Percentiles rank a stretch among this genome's conserved stretches.
These are phyloP conservation scores for Penaeus vannamei DNA, from an alignment of 1,140 invertebrate genomes.

Conservation along the genomic window DNA sequence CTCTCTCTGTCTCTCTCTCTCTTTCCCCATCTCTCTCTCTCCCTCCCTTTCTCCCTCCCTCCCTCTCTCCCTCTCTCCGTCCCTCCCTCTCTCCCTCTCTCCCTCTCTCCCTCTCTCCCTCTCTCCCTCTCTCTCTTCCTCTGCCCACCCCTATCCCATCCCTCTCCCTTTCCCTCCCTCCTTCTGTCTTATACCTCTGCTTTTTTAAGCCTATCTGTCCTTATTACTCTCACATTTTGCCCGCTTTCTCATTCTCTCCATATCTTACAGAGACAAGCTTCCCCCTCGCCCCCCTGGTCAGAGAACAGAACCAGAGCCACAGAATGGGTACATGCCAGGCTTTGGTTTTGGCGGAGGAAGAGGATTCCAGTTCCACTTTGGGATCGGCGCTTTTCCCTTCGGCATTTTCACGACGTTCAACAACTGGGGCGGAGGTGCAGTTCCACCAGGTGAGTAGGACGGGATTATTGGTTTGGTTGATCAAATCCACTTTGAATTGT, in stretches of 20 bases:
- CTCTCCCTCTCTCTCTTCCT: too few species aligned
- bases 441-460: constrained; percentile 58
- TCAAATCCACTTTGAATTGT: too few species aligned
- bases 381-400: constrained; percentile 99
- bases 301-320: constrained; percentile 68
- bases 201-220: constrained; percentile 64
- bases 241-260: not conserved
- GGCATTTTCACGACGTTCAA: constrained; percentile 98
- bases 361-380: constrained; percentile 98
- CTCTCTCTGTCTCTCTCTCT: too few species aligned
- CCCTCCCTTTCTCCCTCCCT: too few species aligned
- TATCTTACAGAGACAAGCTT: constrained; percentile 78
- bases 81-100: too few species aligned
- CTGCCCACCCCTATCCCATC: too few species aligned
- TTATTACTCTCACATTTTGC: constrained; percentile 67
- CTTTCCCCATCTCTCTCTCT: too few species aligned
- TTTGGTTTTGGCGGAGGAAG: constrained; percentile 88
- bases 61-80: too few species aligned
- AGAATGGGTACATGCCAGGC: constrained; percentile 63
- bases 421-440: constrained; percentile 82
- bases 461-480: too few species aligned
- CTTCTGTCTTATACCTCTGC: too few species aligned
- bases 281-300: constrained; percentile 74
- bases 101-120: too few species aligned
- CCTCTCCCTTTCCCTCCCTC: too few species aligned